Evolutionary conservation across 2,888 invertebrate species (phyloP).

Genomic region (Heliconius sara): DNA sequence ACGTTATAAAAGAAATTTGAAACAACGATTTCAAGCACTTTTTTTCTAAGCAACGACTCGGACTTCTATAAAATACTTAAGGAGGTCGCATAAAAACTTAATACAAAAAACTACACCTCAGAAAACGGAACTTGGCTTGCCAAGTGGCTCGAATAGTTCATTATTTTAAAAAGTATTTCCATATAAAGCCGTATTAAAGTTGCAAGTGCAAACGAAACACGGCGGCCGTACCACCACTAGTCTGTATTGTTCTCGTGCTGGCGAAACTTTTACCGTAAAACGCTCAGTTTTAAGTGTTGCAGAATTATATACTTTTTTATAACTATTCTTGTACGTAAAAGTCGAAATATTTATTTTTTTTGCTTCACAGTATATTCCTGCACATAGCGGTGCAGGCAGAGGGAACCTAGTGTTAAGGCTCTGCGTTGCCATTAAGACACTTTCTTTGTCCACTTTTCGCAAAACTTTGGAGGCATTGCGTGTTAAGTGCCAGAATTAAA

Average conservation of each 20-base stretch:
- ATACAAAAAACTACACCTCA: constrained; percentile 2
- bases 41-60: not conserved
- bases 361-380: no score
- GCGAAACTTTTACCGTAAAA: constrained; percentile 21
- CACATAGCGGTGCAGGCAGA: no score
- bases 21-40: not conserved
- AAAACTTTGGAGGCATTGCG: no score
- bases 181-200: constrained; percentile 31
- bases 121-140: constrained; percentile 21
- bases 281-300: constrained; percentile 21
- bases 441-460: no score
- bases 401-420: no score
- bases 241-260: constrained; percentile 31
- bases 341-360: no score
- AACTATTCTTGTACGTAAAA: constrained; percentile 8
- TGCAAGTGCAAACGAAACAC: constrained; percentile 34
- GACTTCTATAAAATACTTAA: not conserved
- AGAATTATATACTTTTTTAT: constrained; percentile 20
- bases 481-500: no score
- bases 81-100: constrained; percentile 9
- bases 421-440: no score
- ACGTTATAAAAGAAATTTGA: not conserved
- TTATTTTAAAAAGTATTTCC: constrained; percentile 35
- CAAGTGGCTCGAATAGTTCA: constrained; percentile 31
- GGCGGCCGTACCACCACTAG: constrained; percentile 23